These are phyloP conservation scores for Drosophila anomelani DNA, from an alignment of 2,888 invertebrate genomes.

Conservation along the genomic window DNA sequence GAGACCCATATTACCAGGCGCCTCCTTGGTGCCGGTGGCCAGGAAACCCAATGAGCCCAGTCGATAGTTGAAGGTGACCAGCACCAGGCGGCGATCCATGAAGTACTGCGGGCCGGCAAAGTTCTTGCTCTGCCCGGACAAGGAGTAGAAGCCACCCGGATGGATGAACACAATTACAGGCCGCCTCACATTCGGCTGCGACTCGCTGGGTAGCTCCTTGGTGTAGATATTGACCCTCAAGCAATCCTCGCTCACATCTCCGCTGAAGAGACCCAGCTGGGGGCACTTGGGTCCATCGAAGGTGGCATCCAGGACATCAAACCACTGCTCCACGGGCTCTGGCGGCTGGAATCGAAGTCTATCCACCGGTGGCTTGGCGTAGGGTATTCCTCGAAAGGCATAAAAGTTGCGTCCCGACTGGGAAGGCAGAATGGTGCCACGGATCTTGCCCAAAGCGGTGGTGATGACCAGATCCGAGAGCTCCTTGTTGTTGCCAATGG, in stretches of 20 bases:
- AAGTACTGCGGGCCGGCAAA: constrained; percentile 87
- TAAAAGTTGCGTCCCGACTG: constrained; percentile 82
- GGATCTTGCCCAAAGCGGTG: constrained; percentile 83
- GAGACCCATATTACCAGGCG: constrained; percentile 89
- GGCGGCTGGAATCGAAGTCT: constrained; percentile 84
- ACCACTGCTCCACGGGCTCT: constrained; percentile 85
- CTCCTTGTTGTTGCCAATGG: constrained; percentile 80
- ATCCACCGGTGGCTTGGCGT: constrained; percentile 83
- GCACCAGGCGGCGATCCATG: constrained; percentile 88
- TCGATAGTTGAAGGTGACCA: constrained; percentile 89
- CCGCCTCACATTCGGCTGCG: constrained; percentile 73
- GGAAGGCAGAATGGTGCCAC: constrained; percentile 82
- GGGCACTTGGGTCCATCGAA: constrained; percentile 87
- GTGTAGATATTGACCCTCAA: constrained; percentile 87
- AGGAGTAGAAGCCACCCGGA: constrained; percentile 88
- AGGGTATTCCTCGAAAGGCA: constrained; percentile 84
- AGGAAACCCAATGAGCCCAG: constrained; percentile 86
- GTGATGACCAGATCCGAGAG: constrained; percentile 82
- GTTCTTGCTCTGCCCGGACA: constrained; percentile 86
- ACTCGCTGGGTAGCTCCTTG: constrained; percentile 77
- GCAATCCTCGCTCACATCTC: constrained; percentile 86
- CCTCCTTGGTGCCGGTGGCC: constrained; percentile 88
- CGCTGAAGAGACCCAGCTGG: constrained; percentile 82
- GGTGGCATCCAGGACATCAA: constrained; percentile 86
- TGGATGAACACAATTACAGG: constrained; percentile 90